Percentiles rank a stretch among this genome's conserved stretches.
These are phyloP conservation scores for Megaleporinus macrocephalus DNA, from an alignment of 2,113 vertebrate species.

Conservation along the genomic window DNA sequence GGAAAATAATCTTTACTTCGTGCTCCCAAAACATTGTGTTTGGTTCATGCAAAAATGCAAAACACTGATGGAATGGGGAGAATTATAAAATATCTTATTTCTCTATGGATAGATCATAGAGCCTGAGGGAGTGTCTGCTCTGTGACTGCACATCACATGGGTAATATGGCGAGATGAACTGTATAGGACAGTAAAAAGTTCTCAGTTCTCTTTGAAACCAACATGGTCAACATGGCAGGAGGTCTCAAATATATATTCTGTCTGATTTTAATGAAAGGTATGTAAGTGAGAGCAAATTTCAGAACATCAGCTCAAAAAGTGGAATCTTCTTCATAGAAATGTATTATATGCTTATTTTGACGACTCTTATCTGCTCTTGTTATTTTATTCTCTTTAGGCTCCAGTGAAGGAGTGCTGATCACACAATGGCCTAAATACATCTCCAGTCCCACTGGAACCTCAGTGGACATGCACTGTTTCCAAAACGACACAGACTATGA, in stretches of 20 bases:
- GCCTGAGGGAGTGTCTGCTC: no score
- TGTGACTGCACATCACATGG: background rate
- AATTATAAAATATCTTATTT: background rate
- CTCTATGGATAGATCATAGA: background rate
- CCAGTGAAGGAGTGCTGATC: slow-evolving; percentile 45
- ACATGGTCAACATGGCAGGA: slow-evolving; percentile 24
- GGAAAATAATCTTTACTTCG: no score
- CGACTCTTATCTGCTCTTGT: background rate
- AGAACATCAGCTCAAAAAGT: background rate
- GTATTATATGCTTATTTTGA: background rate
- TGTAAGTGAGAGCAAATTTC: background rate
- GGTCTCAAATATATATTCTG: background rate
- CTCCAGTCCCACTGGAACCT: background rate
- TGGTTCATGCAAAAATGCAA: no score
- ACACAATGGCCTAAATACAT: slow-evolving; percentile 52
- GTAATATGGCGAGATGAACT: background rate
- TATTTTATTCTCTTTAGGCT: slow-evolving; percentile 14
- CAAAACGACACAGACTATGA: slow-evolving; percentile 55
- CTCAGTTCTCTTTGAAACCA: background rate
- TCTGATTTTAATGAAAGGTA: background rate
- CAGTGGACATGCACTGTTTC: slow-evolving; percentile 50
- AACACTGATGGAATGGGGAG: no score
- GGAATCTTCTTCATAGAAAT: background rate
- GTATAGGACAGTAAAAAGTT: background rate
- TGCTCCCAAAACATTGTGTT: no score